phyloP scores from a whole-genome alignment of 2,113 vertebrate genomes.

The Ctenomys sociabilis region DNA sequence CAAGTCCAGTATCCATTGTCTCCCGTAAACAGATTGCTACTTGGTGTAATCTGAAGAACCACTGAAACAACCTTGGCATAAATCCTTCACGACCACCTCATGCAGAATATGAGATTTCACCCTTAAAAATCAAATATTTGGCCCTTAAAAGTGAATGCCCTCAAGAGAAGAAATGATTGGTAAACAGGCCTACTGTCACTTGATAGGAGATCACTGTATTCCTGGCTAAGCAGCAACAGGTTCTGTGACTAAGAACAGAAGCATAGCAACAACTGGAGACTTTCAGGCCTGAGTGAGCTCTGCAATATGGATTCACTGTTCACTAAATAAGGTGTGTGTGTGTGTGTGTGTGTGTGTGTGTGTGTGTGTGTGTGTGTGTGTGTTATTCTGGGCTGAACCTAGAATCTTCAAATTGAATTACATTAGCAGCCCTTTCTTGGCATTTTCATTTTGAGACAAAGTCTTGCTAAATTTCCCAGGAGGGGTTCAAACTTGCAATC shows the following conservation, averaged over 20 bases:
- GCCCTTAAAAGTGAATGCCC: background rate
- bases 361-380: background rate
- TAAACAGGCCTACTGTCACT: background rate
- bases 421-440: background rate
- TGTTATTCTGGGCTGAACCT: background rate
- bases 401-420: background rate
- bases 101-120: background rate
- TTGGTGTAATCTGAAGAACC: background rate
- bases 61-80: background rate
- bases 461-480: background rate
- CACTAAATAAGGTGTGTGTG: background rate
- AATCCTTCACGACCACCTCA: background rate
- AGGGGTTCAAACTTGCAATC: background rate
- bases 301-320: background rate
- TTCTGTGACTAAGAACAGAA: background rate
- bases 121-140: slow-evolving; percentile 35
- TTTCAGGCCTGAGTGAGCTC: background rate
- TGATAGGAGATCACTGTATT: background rate
- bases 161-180: background rate
- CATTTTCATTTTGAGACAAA: background rate
- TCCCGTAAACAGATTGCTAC: background rate
- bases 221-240: background rate
- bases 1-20: background rate
- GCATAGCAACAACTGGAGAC: background rate
- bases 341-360: background rate